Evolutionary conservation across 2,113 vertebrate species (phyloP), one percentile per base, ranked within the genome.

Genomic region (Amia ocellicauda): DNA sequence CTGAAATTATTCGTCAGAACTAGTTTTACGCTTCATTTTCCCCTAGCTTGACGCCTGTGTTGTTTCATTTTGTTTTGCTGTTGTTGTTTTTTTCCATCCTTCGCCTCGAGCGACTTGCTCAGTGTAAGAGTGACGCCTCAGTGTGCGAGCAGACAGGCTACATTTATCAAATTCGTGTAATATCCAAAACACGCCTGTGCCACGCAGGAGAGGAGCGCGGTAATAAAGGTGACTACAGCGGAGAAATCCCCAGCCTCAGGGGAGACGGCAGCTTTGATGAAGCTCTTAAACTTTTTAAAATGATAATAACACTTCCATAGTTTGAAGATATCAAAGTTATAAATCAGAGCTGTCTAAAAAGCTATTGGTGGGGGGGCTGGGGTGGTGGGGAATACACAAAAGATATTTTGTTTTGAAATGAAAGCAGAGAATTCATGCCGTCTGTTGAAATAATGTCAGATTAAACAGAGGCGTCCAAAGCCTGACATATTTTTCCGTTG

Each of bases 291-390:
- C 47, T 7, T 50, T 50, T 50, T 50, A 50, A 50, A 50, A 50
- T 8, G 7, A 50, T 50, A 50, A 50, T 50, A 50, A 50, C 20
- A 22, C 47, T 50, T 2, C 17, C 20, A 8, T 50, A 50, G 47
- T 50, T 50, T 50, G 47, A 3, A 50, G 7, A 22, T 22, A 50
- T 50, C 16, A 50, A 13, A 19, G 47, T 2, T 8, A 50, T 4
- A 50, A 17, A 50, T 50, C 47, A 50, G 17, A 50, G 47, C 47
- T 50, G 47, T 50, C 47, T 22, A 50, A 13, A 50, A 50, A 50
- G 47, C 2, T 50, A 50, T 50, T 16, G n/a, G n/a, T n/a, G n/a
- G n/a, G n/a, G n/a, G n/a, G n/a, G n/a, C n/a, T n/a, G n/a, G n/a
- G n/a, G n/a, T n/a, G n/a, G n/a, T n/a, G 17, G 7, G 31, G 11